Conservation (phyloP, 2,888 invertebrate species). For the Epirrita christyi region DNA sequence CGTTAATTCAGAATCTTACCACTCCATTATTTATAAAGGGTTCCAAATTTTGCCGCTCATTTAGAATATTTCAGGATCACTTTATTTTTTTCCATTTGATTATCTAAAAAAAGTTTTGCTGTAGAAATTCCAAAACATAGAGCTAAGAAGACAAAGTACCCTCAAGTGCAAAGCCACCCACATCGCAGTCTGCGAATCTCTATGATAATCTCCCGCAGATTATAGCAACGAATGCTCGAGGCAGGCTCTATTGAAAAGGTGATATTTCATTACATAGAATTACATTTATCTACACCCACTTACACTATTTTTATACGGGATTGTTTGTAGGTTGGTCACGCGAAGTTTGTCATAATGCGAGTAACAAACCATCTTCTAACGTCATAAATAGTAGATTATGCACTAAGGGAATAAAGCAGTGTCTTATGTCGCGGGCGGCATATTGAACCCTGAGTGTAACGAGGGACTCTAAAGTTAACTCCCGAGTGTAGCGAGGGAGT, state of each 20-base stretch:
- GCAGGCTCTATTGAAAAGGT: constrained; percentile 45
- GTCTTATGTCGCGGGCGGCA: too few relatives aligned
- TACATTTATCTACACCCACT: constrained; percentile 44
- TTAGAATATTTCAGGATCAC: too few relatives aligned
- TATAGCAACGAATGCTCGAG: constrained; percentile 41
- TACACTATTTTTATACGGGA: constrained; percentile 26
- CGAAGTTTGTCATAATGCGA: constrained; percentile 15
- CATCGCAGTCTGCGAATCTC: constrained; percentile 39
- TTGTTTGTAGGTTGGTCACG: constrained; percentile 10
- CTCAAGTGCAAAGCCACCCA: constrained; percentile 41
- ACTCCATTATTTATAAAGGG: too few relatives aligned
- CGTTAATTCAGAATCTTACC: too few relatives aligned
- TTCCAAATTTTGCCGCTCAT: too few relatives aligned
- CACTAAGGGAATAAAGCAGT: too few relatives aligned
- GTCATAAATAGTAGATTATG: constrained; percentile 3
- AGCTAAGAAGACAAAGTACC: not conserved
- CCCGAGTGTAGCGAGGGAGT: too few relatives aligned
- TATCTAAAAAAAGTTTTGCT: too few relatives aligned
- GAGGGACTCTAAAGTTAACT: too few relatives aligned
- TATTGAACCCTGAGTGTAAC: too few relatives aligned
- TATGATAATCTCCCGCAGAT: constrained; percentile 46
- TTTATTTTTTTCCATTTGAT: too few relatives aligned
- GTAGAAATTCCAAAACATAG: not conserved
- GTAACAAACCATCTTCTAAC: constrained; percentile 6
- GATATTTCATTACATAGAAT: constrained; percentile 44